Conservation (phyloP, 2,888 invertebrate genomes). For the Nemotelus pantherinus region DNA sequence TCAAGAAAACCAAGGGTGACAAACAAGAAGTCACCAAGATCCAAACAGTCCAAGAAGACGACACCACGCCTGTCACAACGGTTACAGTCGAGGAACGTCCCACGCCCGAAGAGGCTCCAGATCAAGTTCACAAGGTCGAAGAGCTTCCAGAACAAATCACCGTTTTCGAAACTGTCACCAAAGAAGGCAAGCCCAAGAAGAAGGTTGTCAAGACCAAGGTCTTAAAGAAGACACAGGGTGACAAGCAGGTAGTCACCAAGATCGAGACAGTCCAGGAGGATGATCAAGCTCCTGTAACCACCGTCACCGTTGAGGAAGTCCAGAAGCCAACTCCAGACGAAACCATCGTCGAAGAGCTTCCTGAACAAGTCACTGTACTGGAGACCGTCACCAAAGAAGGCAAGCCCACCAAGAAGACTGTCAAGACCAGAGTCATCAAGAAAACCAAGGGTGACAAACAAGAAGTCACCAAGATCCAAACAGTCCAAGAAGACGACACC, state of each 20-base stretch:
- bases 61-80: too few relatives aligned
- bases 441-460: conserved; percentile 53
- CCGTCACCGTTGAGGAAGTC: too few relatives aligned
- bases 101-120: too few relatives aligned
- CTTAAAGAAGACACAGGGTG: conserved; percentile 63
- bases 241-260: conserved; percentile 65
- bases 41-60: conserved; percentile 60
- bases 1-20: conserved; percentile 49
- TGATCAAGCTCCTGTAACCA: conserved; percentile 50
- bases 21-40: conserved; percentile 62
- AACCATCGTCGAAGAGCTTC: conserved; percentile 55
- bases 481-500: conserved; percentile 58
- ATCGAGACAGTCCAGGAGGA: conserved; percentile 62
- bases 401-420: conserved; percentile 55
- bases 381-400: conserved; percentile 63
- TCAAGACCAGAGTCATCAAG: conserved; percentile 53
- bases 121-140: too few relatives aligned
- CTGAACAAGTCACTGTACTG: conserved; percentile 61
- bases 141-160: too few relatives aligned
- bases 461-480: conserved; percentile 60
- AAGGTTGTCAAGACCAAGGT: conserved; percentile 62
- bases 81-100: too few relatives aligned
- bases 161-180: too few relatives aligned
- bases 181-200: conserved; percentile 46
- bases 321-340: too few relatives aligned